A percentile compares a stretch with the other conserved stretches of the same genome.
Evolutionary conservation across 1,140 invertebrate genomes (phyloP).

Genomic region (Pachyrhynchus sulphureomaculatus): DNA sequence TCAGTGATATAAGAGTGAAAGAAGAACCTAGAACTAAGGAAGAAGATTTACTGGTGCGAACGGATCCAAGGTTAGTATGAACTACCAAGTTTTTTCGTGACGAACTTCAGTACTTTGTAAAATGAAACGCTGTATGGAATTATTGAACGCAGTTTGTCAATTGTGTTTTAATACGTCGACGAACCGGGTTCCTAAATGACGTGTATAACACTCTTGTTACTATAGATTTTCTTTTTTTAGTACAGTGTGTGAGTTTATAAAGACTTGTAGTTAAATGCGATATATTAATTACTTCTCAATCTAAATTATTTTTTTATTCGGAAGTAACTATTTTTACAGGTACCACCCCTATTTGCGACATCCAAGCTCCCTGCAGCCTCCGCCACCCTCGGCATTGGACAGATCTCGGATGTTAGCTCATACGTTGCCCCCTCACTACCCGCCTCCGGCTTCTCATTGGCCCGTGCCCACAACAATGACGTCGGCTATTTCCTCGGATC

Average conservation of each 20-base stretch:
- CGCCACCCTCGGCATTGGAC: constrained; percentile 50
- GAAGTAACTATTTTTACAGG: constrained; percentile 17
- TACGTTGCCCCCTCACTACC: constrained; percentile 56
- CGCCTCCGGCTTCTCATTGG: constrained; percentile 59
- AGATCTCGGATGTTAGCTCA: constrained; percentile 55
- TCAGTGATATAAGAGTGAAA: constrained; percentile 60
- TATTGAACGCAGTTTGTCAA: too few relatives aligned
- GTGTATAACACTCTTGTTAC: too few relatives aligned
- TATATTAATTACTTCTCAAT: too few relatives aligned
- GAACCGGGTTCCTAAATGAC: too few relatives aligned
- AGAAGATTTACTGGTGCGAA: constrained; percentile 52
- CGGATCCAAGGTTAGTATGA: constrained; percentile 46
- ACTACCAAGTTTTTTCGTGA: too few relatives aligned
- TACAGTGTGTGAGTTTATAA: too few relatives aligned
- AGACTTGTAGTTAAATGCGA: too few relatives aligned
- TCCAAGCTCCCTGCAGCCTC: constrained; percentile 57
- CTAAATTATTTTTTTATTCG: too few relatives aligned
- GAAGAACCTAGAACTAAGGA: constrained; percentile 64
- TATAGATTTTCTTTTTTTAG: too few relatives aligned
- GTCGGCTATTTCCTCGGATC: constrained; percentile 44
- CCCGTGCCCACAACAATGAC: constrained; percentile 59
- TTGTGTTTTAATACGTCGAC: too few relatives aligned
- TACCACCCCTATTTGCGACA: constrained; percentile 52
- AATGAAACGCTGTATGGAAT: too few relatives aligned
- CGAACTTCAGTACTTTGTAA: not conserved